Conservation (phyloP, 2,797 vertebrate genomes). For the Clarias laeviceps region DNA sequence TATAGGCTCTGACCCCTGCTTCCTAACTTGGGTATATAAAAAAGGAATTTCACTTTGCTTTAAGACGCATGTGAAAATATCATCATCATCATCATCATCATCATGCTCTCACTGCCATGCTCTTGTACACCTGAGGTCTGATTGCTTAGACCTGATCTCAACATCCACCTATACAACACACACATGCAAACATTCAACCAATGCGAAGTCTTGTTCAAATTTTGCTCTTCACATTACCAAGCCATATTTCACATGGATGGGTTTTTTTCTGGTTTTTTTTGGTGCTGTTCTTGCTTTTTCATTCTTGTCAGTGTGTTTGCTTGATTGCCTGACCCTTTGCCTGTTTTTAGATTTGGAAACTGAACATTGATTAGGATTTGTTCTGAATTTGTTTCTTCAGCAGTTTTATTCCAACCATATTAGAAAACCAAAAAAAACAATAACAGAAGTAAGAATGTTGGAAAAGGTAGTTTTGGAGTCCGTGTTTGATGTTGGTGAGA, state of each 20-base stretch:
- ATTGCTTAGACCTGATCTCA: background rate
- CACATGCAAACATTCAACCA: background rate
- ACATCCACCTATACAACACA: background rate
- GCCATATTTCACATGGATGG: background rate
- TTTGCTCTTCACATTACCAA: background rate
- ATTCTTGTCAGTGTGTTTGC: background rate
- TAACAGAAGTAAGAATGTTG: background rate
- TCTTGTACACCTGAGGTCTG: background rate
- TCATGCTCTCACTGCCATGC: too few species aligned
- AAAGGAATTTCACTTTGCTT: too few species aligned
- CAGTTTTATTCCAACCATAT: background rate
- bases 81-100: too few species aligned
- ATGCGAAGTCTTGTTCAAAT: background rate
- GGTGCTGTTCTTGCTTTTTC: background rate
- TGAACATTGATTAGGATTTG: background rate
- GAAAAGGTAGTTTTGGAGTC: background rate
- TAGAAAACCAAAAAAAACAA: background rate
- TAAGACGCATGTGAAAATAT: too few species aligned
- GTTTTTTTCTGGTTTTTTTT: background rate
- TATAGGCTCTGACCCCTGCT: too few species aligned
- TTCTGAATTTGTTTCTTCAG: background rate
- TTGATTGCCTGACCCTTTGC: background rate
- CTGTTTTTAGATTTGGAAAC: background rate
- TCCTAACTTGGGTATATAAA: too few species aligned
- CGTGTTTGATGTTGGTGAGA: background rate